A percentile compares a stretch with the other conserved stretches of the same genome.
These are phyloP conservation scores for Pseudomyrmex flavicornis DNA, from an alignment of 1,140 invertebrate genomes.

Conservation along the genomic window DNA sequence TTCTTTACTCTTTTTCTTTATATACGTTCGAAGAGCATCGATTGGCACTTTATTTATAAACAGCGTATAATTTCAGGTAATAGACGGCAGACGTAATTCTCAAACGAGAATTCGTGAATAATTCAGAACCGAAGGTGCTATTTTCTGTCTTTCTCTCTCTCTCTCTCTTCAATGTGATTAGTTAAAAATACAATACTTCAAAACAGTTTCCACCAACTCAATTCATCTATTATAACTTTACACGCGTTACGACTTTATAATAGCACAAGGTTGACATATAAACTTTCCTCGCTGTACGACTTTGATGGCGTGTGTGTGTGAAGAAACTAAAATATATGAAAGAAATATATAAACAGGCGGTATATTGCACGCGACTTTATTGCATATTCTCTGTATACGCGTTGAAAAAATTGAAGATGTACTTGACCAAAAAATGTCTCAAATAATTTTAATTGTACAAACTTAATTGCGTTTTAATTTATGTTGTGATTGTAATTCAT, in stretches of 20 bases:
- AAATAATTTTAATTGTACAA: too few species aligned
- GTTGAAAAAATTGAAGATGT: too few species aligned
- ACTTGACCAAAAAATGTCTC: too few species aligned
- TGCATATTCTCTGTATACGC: too few species aligned
- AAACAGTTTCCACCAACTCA: background rate
- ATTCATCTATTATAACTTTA: background rate
- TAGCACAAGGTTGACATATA: conserved; percentile 2
- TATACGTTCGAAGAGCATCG: background rate
- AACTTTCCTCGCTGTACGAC: background rate
- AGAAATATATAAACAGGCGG: background rate
- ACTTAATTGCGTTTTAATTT: too few species aligned
- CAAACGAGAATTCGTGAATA: conserved; percentile 26
- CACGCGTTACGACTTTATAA: background rate
- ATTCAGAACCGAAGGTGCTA: background rate
- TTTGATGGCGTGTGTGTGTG: conserved; percentile 2
- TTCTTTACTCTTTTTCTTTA: too few species aligned
- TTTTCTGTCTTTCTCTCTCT: background rate
- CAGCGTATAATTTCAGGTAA: too few species aligned
- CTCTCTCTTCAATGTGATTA: background rate
- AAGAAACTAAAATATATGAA: conserved; percentile 28
- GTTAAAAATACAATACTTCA: background rate
- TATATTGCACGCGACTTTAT: background rate
- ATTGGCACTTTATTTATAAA: conserved; percentile 3
- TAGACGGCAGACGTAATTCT: background rate
- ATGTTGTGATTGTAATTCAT: too few species aligned